Conservation (phyloP, 2,113 vertebrate species). For the Ptyas mucosa region DNA sequence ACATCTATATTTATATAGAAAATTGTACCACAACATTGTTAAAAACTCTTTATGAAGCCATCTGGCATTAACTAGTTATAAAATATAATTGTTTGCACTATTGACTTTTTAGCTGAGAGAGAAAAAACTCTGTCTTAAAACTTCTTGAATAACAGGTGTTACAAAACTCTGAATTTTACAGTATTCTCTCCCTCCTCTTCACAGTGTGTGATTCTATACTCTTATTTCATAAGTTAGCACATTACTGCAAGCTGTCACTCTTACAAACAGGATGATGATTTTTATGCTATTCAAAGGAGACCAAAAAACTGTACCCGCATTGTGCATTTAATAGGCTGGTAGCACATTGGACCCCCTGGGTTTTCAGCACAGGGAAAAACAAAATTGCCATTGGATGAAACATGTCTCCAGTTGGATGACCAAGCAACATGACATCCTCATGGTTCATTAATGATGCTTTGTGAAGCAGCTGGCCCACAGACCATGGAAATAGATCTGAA, state of each 20-base stretch:
- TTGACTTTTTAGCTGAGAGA: slow-evolving; percentile 19
- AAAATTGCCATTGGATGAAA: slow-evolving; percentile 60
- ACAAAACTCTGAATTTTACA: slow-evolving; percentile 64
- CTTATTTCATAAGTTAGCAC: slow-evolving; percentile 68
- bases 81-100: slow-evolving; percentile 44
- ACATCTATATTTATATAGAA: neutral
- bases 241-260: slow-evolving; percentile 61
- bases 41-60: slow-evolving; percentile 10
- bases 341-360: slow-evolving; percentile 46
- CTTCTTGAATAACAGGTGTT: slow-evolving; percentile 55
- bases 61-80: slow-evolving; percentile 9
- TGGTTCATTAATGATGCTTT: slow-evolving; percentile 71
- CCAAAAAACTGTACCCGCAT: slow-evolving; percentile 52
- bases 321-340: slow-evolving; percentile 52
- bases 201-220: slow-evolving; percentile 57
- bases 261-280: slow-evolving; percentile 47
- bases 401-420: slow-evolving; percentile 48
- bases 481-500: slow-evolving; percentile 69
- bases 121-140: slow-evolving; percentile 46
- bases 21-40: slow-evolving; percentile 13
- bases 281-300: slow-evolving; percentile 56
- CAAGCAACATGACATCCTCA: slow-evolving; percentile 60
- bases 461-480: slow-evolving; percentile 68
- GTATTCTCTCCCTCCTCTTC: slow-evolving; percentile 51
- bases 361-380: slow-evolving; percentile 40